Percentiles rank a stretch among this genome's conserved stretches.
Evolutionary conservation across 2,888 invertebrate species (phyloP).

Genomic region (Tortricodes alternella): DNA sequence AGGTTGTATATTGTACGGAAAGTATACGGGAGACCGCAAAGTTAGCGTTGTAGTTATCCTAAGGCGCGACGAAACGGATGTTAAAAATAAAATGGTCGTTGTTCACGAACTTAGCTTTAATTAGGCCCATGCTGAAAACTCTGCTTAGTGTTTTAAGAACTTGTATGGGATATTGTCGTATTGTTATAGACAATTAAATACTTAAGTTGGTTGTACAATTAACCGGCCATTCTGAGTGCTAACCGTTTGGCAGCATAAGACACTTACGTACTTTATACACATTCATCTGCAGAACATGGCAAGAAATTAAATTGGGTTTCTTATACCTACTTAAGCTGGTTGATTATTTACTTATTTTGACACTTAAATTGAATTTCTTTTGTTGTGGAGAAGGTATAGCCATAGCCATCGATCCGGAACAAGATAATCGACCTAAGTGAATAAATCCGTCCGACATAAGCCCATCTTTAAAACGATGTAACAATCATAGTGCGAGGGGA

Average conservation of each 20-base stretch:
- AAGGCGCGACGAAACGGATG: slow-evolving; percentile 21
- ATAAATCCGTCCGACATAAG: not conserved
- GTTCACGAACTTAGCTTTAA: slow-evolving; percentile 10
- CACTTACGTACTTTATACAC: too few relatives aligned
- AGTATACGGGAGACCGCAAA: not conserved
- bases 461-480: slow-evolving; percentile 27
- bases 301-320: too few relatives aligned
- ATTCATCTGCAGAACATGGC: too few relatives aligned
- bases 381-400: too few relatives aligned
- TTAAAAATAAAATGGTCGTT: slow-evolving; percentile 20
- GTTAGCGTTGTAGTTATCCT: not conserved
- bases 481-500: slow-evolving; percentile 28
- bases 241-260: too few relatives aligned
- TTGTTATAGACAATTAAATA: not conserved
- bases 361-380: too few relatives aligned
- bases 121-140: not conserved
- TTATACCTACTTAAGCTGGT: too few relatives aligned
- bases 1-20: not conserved
- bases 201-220: not conserved
- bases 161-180: not conserved
- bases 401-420: too few relatives aligned
- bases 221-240: too few relatives aligned
- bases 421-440: too few relatives aligned
- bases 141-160: slow-evolving; percentile 1
- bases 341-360: too few relatives aligned